A percentile compares a stretch with the other conserved stretches of the same genome.
Conservation (phyloP, 2,888 invertebrate species). For the Habroteleia sp. region DNA sequence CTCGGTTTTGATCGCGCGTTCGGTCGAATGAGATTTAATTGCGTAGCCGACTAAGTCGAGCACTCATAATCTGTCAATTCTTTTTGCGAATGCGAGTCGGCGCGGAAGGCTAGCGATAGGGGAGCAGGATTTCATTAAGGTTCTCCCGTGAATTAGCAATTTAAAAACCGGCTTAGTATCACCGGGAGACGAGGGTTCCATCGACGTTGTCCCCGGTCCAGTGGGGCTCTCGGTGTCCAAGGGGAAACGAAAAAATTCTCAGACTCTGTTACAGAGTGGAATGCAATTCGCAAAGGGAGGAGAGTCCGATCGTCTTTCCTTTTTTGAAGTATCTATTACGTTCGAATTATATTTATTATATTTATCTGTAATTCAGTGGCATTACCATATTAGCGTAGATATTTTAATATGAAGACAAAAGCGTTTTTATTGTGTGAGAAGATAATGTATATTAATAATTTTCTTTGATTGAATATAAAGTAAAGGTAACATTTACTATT, state of each 20-base stretch:
- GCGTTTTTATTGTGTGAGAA: no score
- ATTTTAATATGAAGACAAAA: no score
- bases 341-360: conserved; percentile 51
- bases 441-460: no score
- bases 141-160: conserved; percentile 70
- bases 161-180: conserved; percentile 71
- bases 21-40: conserved; percentile 67
- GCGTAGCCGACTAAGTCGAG: conserved; percentile 62
- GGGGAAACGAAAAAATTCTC: conserved; percentile 50
- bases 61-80: conserved; percentile 68
- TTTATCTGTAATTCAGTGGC: conserved; percentile 46
- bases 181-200: conserved; percentile 49
- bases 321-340: conserved; percentile 60
- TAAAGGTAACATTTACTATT: no score
- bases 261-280: conserved; percentile 47
- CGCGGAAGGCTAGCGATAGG: conserved; percentile 58
- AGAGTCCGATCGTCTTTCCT: conserved; percentile 37
- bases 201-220: conserved; percentile 51
- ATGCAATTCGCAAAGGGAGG: conserved; percentile 34
- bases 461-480: no score
- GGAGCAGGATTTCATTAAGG: conserved; percentile 69
- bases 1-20: conserved; percentile 64
- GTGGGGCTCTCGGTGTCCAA: conserved; percentile 28
- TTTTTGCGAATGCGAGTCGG: conserved; percentile 59
- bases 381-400: no score